phyloP scores from a whole-genome alignment of 2,113 vertebrate species.

The Scortum barcoo region DNA sequence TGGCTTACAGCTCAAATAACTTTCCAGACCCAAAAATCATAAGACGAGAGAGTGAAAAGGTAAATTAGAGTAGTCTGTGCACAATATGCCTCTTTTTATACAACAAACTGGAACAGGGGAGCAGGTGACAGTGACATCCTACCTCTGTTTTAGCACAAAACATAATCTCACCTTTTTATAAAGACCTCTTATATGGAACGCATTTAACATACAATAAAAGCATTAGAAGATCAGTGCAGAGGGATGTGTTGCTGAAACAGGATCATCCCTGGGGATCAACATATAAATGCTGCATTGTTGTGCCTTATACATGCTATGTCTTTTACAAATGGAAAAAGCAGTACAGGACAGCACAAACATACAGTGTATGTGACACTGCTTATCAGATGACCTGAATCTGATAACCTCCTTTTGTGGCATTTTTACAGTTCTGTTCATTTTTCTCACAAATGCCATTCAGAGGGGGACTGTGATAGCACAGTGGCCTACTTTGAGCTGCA shows the following conservation, averaged over 20 bases:
- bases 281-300: not conserved
- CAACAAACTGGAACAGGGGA: not conserved
- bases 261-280: not conserved
- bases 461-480: not conserved
- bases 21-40: not conserved
- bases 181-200: not conserved
- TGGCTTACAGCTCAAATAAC: not conserved
- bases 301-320: not conserved
- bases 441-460: slow-evolving; percentile 24
- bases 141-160: slow-evolving; percentile 6
- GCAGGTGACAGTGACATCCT: not conserved
- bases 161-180: not conserved
- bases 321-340: not conserved
- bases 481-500: slow-evolving; percentile 36
- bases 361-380: not conserved
- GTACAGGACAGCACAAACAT: not conserved
- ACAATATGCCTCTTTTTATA: not conserved
- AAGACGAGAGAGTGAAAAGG: not conserved
- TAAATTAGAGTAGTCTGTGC: not conserved
- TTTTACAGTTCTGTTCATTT: slow-evolving; percentile 18
- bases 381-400: slow-evolving; percentile 51
- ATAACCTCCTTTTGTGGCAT: slow-evolving; percentile 34
- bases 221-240: not conserved
- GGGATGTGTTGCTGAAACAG: not conserved
- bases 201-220: slow-evolving; percentile 5